Conservation (phyloP, 1,140 invertebrate species). For the Zaprionus lachaisei region DNA sequence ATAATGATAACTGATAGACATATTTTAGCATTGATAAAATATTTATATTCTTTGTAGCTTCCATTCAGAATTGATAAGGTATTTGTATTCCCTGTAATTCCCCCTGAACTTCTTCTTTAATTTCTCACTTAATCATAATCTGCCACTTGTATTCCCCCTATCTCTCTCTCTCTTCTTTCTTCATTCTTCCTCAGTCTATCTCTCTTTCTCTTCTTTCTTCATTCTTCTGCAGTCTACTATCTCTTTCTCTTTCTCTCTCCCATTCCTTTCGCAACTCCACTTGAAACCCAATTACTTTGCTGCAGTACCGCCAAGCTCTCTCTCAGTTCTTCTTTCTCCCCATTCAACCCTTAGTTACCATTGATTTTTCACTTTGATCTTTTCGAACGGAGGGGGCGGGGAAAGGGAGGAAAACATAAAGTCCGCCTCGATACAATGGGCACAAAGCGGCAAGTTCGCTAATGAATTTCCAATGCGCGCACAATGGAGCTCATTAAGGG, state of each 20-base stretch:
- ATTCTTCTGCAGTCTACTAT: background rate
- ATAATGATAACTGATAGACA: too few relatives aligned
- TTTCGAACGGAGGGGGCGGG: background rate
- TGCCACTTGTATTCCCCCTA: background rate
- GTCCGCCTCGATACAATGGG: conserved; percentile 19
- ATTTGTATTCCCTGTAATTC: too few relatives aligned
- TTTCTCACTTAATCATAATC: too few relatives aligned
- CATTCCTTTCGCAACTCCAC: background rate
- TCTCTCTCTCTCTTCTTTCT: background rate
- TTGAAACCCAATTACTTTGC: conserved; percentile 5
- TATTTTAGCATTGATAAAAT: too few relatives aligned
- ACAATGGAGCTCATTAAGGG: conserved; percentile 68
- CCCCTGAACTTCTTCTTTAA: too few relatives aligned
- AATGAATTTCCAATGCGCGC: conserved; percentile 66
- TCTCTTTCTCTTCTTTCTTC: background rate
- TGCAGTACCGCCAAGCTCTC: background rate
- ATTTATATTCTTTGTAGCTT: too few relatives aligned
- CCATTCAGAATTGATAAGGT: too few relatives aligned
- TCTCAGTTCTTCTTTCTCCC: too few relatives aligned
- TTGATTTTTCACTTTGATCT: conserved; percentile 20
- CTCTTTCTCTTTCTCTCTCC: too few relatives aligned
- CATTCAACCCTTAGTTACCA: conserved; percentile 1
- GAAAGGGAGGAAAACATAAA: background rate
- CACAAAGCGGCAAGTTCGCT: conserved; percentile 28
- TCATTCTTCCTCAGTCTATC: too few relatives aligned